These are phyloP conservation scores for Platanista minor DNA, from an alignment of 2,113 vertebrate genomes.

Conservation along the genomic window DNA sequence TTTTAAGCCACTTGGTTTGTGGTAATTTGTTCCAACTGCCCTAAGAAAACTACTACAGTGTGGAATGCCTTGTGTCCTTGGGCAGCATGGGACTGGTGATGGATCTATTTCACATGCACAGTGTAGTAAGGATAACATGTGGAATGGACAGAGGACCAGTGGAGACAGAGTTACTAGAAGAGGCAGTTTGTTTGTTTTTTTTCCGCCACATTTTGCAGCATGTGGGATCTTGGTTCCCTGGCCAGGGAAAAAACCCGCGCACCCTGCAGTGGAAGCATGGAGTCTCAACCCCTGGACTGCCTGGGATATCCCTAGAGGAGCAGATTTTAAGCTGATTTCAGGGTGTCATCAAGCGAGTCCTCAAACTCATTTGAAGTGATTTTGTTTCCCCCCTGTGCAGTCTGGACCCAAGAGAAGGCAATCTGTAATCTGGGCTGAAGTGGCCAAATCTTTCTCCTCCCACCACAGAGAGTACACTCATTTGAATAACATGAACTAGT, in stretches of 20 bases:
- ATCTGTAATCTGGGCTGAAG: background rate
- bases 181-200: background rate
- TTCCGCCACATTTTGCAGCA: too few species aligned
- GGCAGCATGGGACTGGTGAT: background rate
- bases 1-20: background rate
- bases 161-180: background rate
- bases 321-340: background rate
- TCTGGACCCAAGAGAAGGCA: background rate
- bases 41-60: background rate
- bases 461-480: background rate
- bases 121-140: background rate
- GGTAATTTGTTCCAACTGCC: background rate
- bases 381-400: background rate
- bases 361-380: background rate
- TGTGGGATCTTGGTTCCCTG: too few species aligned
- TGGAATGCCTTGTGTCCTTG: background rate
- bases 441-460: background rate
- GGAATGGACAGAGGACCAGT: background rate
- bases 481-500: slow-evolving; percentile 4
- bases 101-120: too few species aligned
- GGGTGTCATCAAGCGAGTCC: background rate
- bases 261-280: too few species aligned
- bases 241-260: too few species aligned
- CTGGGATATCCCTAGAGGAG: background rate
- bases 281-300: too few species aligned